A percentile compares a stretch with the other conserved stretches of the same genome.
Conservation (phyloP, 1,140 invertebrate species). For the Tetramorium parvispinum region DNA sequence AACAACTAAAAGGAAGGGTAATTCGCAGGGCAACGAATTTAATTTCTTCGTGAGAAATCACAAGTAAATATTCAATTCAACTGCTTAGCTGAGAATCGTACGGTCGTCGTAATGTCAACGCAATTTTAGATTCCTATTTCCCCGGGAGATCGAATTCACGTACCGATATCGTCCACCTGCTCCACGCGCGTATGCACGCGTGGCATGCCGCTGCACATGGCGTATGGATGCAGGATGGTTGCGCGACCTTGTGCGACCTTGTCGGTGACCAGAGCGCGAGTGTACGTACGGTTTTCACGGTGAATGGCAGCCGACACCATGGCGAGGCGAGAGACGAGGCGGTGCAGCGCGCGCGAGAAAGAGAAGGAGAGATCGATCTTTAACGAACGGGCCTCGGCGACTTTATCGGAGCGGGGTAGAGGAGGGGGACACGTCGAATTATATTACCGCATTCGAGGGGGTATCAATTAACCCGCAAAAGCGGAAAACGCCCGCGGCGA, state of each 20-base stretch:
- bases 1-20: too few species aligned
- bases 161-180: constrained; percentile 2
- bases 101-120: too few species aligned
- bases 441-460: constrained; percentile 15
- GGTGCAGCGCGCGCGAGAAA: background rate
- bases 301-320: constrained; percentile 76
- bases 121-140: background rate
- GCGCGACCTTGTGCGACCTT: constrained; percentile 78
- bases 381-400: constrained; percentile 32
- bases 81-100: background rate
- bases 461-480: constrained; percentile 28
- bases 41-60: background rate
- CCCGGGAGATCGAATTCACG: background rate
- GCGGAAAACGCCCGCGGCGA: constrained; percentile 18
- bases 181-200: background rate
- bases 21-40: background rate
- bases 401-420: background rate
- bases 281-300: constrained; percentile 77
- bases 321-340: constrained; percentile 46
- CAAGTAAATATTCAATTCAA: background rate
- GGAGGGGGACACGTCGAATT: background rate
- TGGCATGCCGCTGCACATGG: constrained; percentile 26
- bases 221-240: constrained; percentile 64
- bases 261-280: constrained; percentile 72
- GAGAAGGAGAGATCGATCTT: constrained; percentile 24